Conservation (phyloP, 1,140 invertebrate species). For the Bactericera cockerelli region DNA sequence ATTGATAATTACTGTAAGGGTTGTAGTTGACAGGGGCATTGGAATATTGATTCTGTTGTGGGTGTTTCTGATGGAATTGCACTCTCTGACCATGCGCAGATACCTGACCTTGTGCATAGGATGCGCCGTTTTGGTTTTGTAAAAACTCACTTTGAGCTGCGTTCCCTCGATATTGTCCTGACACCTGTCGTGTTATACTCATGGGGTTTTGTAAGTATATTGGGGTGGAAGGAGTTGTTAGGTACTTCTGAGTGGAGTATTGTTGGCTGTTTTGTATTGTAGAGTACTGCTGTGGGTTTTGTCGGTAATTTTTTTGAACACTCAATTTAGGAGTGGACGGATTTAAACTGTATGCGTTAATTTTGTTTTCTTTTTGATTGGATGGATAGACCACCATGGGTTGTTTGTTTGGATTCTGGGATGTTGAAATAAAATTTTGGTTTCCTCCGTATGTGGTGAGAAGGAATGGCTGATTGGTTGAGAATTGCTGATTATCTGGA, state of each 20-base stretch:
- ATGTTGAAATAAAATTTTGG: background rate
- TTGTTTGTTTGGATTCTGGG: background rate
- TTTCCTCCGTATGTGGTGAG: background rate
- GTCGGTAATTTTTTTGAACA: background rate
- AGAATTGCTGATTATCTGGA: background rate
- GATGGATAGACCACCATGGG: background rate
- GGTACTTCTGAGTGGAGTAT: background rate
- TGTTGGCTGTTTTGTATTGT: background rate
- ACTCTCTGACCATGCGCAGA: background rate
- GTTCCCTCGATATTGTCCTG: background rate
- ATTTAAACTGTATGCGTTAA: background rate
- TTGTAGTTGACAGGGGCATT: background rate
- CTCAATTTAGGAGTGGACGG: background rate
- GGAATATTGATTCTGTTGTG: background rate
- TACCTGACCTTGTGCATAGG: background rate
- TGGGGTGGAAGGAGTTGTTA: background rate
- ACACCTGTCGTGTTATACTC: background rate
- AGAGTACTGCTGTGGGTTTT: background rate
- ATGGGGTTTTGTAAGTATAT: constrained; percentile 2
- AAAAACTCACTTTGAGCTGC: background rate
- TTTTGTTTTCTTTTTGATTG: constrained; percentile 3
- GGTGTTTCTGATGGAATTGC: background rate
- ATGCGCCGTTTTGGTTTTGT: background rate
- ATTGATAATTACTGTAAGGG: constrained; percentile 2
- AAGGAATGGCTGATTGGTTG: constrained; percentile 4